Base-by-base conservation (phyloP, 2,113 vertebrate genomes). In the Nyctereutes procyonoides region DNA sequence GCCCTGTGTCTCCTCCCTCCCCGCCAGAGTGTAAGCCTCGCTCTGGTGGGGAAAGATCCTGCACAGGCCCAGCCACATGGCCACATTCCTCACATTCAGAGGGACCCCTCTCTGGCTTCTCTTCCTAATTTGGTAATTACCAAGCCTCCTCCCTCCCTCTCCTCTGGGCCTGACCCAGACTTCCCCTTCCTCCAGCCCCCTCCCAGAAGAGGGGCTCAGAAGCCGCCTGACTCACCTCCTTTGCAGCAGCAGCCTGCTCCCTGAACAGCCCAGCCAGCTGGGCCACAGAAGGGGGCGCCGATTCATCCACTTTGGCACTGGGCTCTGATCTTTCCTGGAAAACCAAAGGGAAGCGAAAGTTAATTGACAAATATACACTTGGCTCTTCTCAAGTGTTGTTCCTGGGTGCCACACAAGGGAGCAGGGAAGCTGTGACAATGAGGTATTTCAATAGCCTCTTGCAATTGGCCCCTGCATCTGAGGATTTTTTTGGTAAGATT, bases 181-280 rank as follows among this genome's bases (percentile, higher is more conserved):
- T 92, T 76, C 51, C 67, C 93, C 84, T 87, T 76, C 58, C 76
- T 89, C 67, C 88, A 84, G 60, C 62, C 56, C 62, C 48, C 83
- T 32, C 74, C 51, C 84, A 1, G 35, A 60, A 58, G 28, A 85
- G 48, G 95, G 35, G 60, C 51, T 65, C 26, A 0, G 1, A 30
- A 56, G 24, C 48, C 28, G 3, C 69, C 83, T 55, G 67, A 60
- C 98, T 99, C 97, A 99, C 99, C 99, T 99, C 99, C 96, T 98
- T 99, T 24, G 97, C 98, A 1, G 2, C 97, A 8, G 98, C 98
- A 20, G 98, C 97, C 97, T 99, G 98, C 93, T 99, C 99, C 95
- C 98, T 98, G 85, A 99, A 99, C 85, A 98, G 98, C 53, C 98
- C 99, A 0, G 99, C 99, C 93, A 99, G 98, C 97, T 99, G 98